phyloP scores from a whole-genome alignment of 30 jellyfish, hydroid and myxozoan species.

The Pseudorhiza aurosa region DNA sequence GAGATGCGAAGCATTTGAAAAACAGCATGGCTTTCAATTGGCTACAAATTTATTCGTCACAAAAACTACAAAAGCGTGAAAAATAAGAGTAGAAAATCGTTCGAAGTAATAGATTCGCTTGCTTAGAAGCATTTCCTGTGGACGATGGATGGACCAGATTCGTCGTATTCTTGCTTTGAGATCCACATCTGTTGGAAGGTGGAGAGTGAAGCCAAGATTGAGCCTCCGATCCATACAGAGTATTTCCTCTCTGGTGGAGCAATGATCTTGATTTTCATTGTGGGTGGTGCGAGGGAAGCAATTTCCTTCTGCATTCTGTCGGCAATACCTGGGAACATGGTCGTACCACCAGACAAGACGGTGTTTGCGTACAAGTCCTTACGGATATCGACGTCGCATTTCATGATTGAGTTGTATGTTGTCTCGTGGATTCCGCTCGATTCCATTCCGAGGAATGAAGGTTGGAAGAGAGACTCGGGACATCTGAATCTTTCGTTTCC shows the following conservation, averaged over 20 bases:
- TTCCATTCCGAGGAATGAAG: conserved; percentile 99
- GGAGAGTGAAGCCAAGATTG: conserved; percentile 99
- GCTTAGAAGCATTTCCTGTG: conserved; percentile 99
- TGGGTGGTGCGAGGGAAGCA: conserved; percentile 99
- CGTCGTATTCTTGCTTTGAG: conserved; percentile 99
- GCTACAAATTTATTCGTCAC: background rate
- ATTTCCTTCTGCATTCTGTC: conserved; percentile 99
- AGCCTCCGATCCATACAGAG: conserved; percentile 99
- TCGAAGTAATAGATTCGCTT: background rate
- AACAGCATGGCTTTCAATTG: background rate
- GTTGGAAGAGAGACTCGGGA: conserved; percentile 99
- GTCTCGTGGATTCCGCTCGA: conserved; percentile 99
- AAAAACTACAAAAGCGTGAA: background rate
- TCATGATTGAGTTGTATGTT: conserved; percentile 99
- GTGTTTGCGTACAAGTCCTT: conserved; percentile 99
- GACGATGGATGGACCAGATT: conserved; percentile 99
- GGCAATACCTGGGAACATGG: conserved; percentile 99
- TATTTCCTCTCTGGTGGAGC: conserved; percentile 99
- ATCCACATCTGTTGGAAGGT: conserved; percentile 99
- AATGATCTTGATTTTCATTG: conserved; percentile 98
- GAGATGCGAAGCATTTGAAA: too few relatives aligned
- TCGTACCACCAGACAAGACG: conserved; percentile 99
- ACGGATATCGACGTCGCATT: conserved; percentile 99
- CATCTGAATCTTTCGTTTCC: conserved; percentile 99
- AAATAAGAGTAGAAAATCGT: conserved; percentile 28